Evolutionary conservation across 1,140 invertebrate genomes (phyloP).

Genomic region (Leucophenga varia): DNA sequence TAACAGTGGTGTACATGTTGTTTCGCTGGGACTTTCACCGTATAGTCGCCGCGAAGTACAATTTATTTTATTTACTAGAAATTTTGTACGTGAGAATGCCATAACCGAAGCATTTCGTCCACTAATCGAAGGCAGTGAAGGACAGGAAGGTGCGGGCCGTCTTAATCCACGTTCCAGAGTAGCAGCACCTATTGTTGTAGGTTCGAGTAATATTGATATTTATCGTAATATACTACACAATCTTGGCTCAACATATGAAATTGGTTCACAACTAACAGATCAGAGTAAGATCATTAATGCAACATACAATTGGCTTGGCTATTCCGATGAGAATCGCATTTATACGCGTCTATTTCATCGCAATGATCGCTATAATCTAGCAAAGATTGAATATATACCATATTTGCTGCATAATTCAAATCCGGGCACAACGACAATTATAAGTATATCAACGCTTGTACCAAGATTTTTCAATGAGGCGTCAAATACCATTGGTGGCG

Average conservation of each 20-base stretch:
- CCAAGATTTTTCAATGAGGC: conserved; percentile 71
- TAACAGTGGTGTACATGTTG: conserved; percentile 86
- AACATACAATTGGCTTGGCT: conserved; percentile 92
- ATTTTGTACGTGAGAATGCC: conserved; percentile 83
- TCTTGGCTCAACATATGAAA: conserved; percentile 83
- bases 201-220: conserved; percentile 87
- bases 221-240: conserved; percentile 93
- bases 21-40: conserved; percentile 82
- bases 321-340: conserved; percentile 72
- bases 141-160: conserved; percentile 40
- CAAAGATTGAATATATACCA: conserved; percentile 82
- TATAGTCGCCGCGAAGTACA: conserved; percentile 74
- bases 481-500: conserved; percentile 77
- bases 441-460: conserved; percentile 71
- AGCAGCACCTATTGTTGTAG: conserved; percentile 84
- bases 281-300: conserved; percentile 93
- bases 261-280: conserved; percentile 92
- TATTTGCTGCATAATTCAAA: conserved; percentile 83
- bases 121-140: conserved; percentile 63
- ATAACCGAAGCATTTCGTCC: conserved; percentile 84
- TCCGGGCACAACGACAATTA: conserved; percentile 75
- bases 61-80: conserved; percentile 81
- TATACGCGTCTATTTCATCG: conserved; percentile 83
- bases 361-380: conserved; percentile 89
- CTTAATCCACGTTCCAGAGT: conserved; percentile 85